Conservation (phyloP, 2,888 invertebrate genomes). For the Synergus gifuensis region DNA sequence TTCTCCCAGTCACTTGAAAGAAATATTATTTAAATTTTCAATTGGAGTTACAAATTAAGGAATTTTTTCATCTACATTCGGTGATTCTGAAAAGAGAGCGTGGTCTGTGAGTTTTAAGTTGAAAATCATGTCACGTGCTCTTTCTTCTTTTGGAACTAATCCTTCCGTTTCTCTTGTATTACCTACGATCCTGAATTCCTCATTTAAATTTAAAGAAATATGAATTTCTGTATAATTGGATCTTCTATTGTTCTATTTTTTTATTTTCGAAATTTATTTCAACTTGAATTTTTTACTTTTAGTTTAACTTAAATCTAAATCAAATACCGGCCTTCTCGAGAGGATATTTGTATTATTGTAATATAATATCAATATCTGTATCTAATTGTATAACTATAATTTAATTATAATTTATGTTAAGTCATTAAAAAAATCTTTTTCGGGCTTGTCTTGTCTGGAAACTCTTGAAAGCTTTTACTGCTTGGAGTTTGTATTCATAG, state of each 20-base stretch:
- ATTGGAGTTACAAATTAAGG: background rate
- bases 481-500: background rate
- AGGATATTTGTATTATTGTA: too few species aligned
- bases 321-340: too few species aligned
- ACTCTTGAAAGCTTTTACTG: background rate
- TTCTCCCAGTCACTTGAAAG: too few species aligned
- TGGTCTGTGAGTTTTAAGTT: background rate
- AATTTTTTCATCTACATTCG: background rate
- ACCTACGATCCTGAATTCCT: background rate
- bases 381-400: too few species aligned
- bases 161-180: background rate
- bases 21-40: background rate
- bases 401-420: too few species aligned
- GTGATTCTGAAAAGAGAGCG: background rate
- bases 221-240: too few species aligned
- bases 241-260: too few species aligned
- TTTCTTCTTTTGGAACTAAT: background rate
- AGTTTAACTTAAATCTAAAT: too few species aligned
- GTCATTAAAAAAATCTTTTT: too few species aligned
- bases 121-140: background rate
- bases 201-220: background rate
- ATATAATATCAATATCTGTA: too few species aligned
- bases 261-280: too few species aligned
- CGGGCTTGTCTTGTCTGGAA: background rate
- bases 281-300: too few species aligned